Conservation (phyloP, 2,113 vertebrate species). For the Scomber japonicus region DNA sequence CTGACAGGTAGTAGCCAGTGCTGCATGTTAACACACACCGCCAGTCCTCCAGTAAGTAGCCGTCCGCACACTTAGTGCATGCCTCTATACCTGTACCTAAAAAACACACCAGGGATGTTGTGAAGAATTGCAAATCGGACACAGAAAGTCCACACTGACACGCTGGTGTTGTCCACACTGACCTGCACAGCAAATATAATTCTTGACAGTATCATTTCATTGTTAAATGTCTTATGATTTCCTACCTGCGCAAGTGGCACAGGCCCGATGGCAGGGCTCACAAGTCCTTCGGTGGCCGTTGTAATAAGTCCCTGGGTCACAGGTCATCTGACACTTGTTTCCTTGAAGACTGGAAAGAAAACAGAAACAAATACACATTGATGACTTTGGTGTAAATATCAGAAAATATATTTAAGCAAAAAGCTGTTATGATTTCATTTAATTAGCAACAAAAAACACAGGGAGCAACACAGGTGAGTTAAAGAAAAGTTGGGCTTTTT, state of each 20-base stretch:
- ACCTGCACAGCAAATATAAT: not conserved
- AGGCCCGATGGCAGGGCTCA: constrained; percentile 92
- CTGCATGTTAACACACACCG: constrained; percentile 92
- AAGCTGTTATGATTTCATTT: not conserved
- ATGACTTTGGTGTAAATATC: not conserved
- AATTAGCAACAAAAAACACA: not conserved
- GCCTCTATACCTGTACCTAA: constrained; percentile 92
- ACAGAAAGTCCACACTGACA: not conserved
- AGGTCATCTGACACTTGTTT: constrained; percentile 90
- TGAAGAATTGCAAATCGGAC: not conserved
- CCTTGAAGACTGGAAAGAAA: constrained; percentile 89
- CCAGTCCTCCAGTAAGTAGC: constrained; percentile 94
- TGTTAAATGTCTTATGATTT: not conserved
- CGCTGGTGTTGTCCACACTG: not conserved
- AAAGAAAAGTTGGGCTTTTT: not conserved
- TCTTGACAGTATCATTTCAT: not conserved
- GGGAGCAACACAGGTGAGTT: not conserved
- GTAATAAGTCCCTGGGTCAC: constrained; percentile 92
- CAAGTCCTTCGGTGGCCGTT: constrained; percentile 90
- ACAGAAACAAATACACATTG: not conserved
- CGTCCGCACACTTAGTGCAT: constrained; percentile 92
- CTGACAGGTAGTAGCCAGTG: constrained; percentile 89
- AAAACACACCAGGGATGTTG: constrained; percentile 23
- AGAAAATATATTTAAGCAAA: not conserved
- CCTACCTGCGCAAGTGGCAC: constrained; percentile 94